Evolutionary conservation across 2,888 invertebrate genomes (phyloP), one percentile per base, ranked within the genome.

Genomic region (Rhagonycha lutea): DNA sequence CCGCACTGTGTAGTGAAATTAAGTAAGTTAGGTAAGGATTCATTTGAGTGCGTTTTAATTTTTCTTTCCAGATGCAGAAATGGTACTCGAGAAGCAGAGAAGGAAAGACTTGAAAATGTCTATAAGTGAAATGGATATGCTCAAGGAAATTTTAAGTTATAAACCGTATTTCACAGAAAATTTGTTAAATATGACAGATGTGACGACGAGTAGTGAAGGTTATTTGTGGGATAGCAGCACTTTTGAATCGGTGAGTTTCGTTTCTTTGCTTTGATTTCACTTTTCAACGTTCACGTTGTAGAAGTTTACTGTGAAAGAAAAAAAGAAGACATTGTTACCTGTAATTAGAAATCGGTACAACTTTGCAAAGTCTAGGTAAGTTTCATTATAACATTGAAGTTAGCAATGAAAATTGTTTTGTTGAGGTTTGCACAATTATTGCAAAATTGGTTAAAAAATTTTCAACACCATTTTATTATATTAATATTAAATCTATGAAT

Each of bases 1-100:
- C 91, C 91, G 0, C 87, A 87, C 76, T 86, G 87, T 14, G 88
- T 89, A 60, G 86, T 87, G n/a, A 86, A 86, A 71, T 83, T 89
- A 67, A 89, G 89, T 89, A 86, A 86, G 87, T 83, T 3, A 8
- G 7, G 0, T 60, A 61, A 70, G 32, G 12, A 9, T 32, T 61
- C 18, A 47, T 14, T 18, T 12, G 12, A 23, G 24, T 26, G 8
- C 12, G 65, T 60, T 47, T 47, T 47, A 47, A 32, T 63, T 11
- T 60, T 14, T 74, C n/a, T 14, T 68, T 26, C 7, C 78, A 89
- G 89, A 89, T 84, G 81, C 86, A 14, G 86, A 86, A 81, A 84
- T 88, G 79, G 83, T 86, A 73, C 69, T 84, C 26, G 88, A 88
- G 80, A 88, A 88, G 79, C 89, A 88, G 70, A 89, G 87, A 79